Evolutionary conservation across 2,888 invertebrate genomes (phyloP), one percentile per base, ranked within the genome.

Genomic region (Drosophila siamana): DNA sequence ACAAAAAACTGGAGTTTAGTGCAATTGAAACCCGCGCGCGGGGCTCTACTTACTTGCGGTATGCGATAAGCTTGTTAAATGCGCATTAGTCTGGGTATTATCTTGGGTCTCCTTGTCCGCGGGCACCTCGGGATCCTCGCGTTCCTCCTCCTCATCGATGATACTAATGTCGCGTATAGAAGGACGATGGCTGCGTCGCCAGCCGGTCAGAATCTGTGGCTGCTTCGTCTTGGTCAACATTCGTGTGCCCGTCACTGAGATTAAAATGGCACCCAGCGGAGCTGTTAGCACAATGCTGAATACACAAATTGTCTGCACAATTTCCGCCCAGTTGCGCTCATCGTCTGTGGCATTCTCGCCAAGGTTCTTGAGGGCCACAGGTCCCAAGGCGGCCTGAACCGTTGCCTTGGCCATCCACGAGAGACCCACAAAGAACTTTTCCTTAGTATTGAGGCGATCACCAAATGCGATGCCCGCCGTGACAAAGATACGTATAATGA

Each of bases 381-480:
- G 96, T 0, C 95, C 97, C 38, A 97, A 92, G 0, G 97, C 97
- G 19, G 97, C 97, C 94, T 98, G 98, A 0, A 99, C 98, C n/a
- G 99, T 98, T 5, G 98, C 99, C 92, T 99, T 99, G 1, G 98
- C 97, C 95, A 98, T 96, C 96, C 98, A 98, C 0, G 98, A 95
- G 4, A 99, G 92, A 0, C 98, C 95, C 13, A 98, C 96, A 91
- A 99, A 99, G 71, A 98, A 93, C 69, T 97, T 97, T 91, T 99
- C 99, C 91, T 96, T 97, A 74, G 95, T 93, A 92, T 96, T 98
- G 52, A 98, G 93, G 75, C 95, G 95, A 78, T 97, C 96, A 6
- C 97, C 95, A 43, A 96, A 94, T 0, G 96, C 95, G 7, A 95
- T 93, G 0, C 94, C 88, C 38, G 95, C 94, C 0, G 97, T 97